These are phyloP conservation scores for Sinopyrophorus schimmeli DNA, from an alignment of 2,888 invertebrate species.

Conservation along the genomic window DNA sequence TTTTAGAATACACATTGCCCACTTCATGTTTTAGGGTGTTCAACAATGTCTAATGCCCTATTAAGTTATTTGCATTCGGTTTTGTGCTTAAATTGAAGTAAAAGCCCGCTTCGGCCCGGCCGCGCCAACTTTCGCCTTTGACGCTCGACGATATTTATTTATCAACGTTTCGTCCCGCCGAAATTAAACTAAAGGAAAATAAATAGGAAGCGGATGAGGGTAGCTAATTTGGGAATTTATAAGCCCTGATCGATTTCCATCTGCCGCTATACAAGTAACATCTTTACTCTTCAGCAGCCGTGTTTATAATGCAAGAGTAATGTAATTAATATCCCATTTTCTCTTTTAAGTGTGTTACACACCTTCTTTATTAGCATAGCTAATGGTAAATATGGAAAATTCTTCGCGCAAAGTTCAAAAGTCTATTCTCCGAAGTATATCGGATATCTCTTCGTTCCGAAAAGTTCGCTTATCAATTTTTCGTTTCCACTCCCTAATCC, in stretches of 20 bases:
- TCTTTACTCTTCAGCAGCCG: slow-evolving; percentile 30
- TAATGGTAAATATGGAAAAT: slow-evolving; percentile 31
- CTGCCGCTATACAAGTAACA: slow-evolving; percentile 22
- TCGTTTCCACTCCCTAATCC: too few relatives aligned
- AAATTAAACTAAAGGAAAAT: too few relatives aligned
- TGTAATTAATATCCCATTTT: slow-evolving; percentile 39
- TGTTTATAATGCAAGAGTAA: slow-evolving; percentile 36
- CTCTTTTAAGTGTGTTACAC: slow-evolving; percentile 37
- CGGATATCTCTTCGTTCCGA: slow-evolving; percentile 25
- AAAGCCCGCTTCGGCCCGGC: neutral
- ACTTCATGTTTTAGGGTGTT: slow-evolving; percentile 42
- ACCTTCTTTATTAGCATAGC: slow-evolving; percentile 37
- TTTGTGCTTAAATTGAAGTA: slow-evolving; percentile 8
- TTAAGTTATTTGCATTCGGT: slow-evolving; percentile 53
- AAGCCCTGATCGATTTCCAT: slow-evolving; percentile 11
- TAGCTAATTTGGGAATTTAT: too few relatives aligned
- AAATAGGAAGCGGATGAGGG: too few relatives aligned
- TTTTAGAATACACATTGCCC: slow-evolving; percentile 51
- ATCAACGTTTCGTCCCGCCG: too few relatives aligned
- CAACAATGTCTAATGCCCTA: slow-evolving; percentile 46
- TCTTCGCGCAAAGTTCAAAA: slow-evolving; percentile 24
- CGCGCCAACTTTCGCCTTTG: too few relatives aligned
- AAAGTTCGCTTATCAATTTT: too few relatives aligned
- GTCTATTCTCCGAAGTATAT: slow-evolving; percentile 30
- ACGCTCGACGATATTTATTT: too few relatives aligned